phyloP scores from a whole-genome alignment of 2,888 invertebrate species.

The Callyntrura sp. region DNA sequence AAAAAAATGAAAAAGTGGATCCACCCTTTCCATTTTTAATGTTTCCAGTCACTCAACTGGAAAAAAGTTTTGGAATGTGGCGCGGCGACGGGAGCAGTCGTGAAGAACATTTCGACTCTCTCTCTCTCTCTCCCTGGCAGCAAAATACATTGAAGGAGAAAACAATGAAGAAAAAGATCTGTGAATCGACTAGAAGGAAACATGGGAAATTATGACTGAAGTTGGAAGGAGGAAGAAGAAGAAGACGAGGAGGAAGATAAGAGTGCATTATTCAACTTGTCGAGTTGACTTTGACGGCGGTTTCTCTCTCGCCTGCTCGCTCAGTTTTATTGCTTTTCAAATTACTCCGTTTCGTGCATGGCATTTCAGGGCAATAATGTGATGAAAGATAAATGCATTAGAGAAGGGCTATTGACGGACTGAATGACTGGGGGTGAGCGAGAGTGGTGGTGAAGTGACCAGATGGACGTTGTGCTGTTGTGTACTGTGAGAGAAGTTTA shows the following conservation, averaged over 20 bases:
- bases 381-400: neutral
- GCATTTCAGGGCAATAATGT: neutral
- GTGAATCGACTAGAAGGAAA: neutral
- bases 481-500: neutral
- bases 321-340: constrained; percentile 20
- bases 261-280: neutral
- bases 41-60: constrained; percentile 38
- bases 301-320: neutral
- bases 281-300: constrained; percentile 10
- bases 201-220: neutral
- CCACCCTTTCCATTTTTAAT: constrained; percentile 52
- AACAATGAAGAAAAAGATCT: neutral
- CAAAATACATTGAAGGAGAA: neutral
- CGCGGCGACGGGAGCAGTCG: too few relatives aligned
- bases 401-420: neutral
- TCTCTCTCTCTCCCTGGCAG: neutral
- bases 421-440: neutral
- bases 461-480: neutral
- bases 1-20: constrained; percentile 16
- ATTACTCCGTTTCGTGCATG: constrained; percentile 13
- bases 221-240: neutral
- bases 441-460: neutral
- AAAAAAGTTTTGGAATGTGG: constrained; percentile 36
- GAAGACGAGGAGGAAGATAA: neutral
- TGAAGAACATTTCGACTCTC: neutral